Conservation (phyloP, 2,888 invertebrate species). For the Erebia palarica region DNA sequence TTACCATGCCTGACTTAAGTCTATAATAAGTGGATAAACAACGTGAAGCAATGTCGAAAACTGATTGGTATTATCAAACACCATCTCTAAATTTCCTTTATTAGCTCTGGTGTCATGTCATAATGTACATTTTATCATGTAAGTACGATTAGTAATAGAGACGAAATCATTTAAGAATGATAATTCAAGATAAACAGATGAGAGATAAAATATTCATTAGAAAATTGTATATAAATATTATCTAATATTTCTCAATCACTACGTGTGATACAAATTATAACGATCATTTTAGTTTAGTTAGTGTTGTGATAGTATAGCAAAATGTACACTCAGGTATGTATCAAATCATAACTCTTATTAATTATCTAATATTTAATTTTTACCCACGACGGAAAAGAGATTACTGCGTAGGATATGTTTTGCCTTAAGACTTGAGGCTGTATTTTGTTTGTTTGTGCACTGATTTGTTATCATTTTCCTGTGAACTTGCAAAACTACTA, state of each 20-base stretch:
- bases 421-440: too few species aligned
- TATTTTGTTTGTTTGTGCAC: too few species aligned
- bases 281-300: background rate
- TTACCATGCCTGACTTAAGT: too few species aligned
- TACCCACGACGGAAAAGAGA: too few species aligned
- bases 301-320: background rate
- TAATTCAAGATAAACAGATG: conserved; percentile 17
- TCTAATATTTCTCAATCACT: conserved; percentile 18
- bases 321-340: conserved; percentile 16
- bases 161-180: conserved; percentile 8
- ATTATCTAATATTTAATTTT: background rate
- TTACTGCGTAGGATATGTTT: too few species aligned
- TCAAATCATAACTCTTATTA: background rate
- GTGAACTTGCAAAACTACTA: too few species aligned
- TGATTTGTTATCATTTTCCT: too few species aligned
- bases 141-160: background rate
- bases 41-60: too few species aligned
- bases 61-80: too few species aligned
- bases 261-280: background rate
- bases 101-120: background rate
- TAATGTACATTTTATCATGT: background rate
- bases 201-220: conserved; percentile 18
- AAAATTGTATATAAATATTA: conserved; percentile 19
- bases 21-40: too few species aligned
- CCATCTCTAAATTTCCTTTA: background rate